Conservation (phyloP, 2,888 invertebrate genomes). For the Hypercompe scribonia region DNA sequence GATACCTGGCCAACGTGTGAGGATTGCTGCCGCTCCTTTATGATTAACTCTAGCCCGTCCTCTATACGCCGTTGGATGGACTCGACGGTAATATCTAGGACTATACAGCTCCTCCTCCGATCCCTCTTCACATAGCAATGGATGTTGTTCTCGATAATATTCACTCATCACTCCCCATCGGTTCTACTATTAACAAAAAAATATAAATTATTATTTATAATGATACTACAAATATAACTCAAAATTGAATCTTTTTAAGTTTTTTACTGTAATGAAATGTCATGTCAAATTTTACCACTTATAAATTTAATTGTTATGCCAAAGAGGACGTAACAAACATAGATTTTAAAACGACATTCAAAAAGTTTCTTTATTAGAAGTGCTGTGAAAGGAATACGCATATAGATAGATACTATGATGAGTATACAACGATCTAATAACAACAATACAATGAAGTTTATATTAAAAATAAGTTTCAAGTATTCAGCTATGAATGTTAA, state of each 20-base stretch:
- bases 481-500: background rate
- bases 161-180: conserved; percentile 78
- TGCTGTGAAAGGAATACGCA: background rate
- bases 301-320: conserved; percentile 26
- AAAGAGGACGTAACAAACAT: conserved; percentile 1
- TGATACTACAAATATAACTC: conserved; percentile 11
- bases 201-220: conserved; percentile 27
- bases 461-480: no score
- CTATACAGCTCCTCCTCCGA: conserved; percentile 72
- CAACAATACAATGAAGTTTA: no score
- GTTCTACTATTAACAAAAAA: conserved; percentile 50
- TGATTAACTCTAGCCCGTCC: conserved; percentile 64
- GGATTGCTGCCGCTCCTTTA: conserved; percentile 73
- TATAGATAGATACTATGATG: background rate
- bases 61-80: conserved; percentile 53
- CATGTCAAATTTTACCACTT: conserved; percentile 37
- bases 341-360: background rate
- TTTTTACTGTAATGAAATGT: conserved; percentile 15
- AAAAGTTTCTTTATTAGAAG: background rate
- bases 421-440: background rate
- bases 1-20: conserved; percentile 77
- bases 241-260: conserved; percentile 18
- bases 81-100: conserved; percentile 58
- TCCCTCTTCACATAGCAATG: conserved; percentile 71
- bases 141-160: conserved; percentile 68